Evolutionary conservation across 2,888 invertebrate genomes (phyloP).

Genomic region (Incurvaria masculella): DNA sequence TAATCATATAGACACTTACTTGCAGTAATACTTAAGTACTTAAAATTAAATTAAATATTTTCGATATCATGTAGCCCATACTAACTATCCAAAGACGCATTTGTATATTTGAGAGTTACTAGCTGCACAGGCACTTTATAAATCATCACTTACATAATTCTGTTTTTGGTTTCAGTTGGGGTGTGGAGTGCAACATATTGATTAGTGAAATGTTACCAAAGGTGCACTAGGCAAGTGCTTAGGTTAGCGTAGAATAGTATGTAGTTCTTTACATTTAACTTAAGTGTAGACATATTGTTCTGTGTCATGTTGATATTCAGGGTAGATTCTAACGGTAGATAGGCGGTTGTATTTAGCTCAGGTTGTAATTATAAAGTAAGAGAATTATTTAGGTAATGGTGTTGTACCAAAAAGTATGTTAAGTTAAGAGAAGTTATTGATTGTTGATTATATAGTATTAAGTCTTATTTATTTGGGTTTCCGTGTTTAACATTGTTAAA

Average conservation of each 20-base stretch:
- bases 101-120: no score
- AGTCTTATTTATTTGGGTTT: neutral
- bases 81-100: no score
- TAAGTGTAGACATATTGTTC: neutral
- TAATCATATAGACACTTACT: neutral
- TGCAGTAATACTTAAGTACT: no score
- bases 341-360: neutral
- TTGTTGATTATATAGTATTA: neutral
- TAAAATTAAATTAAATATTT: no score
- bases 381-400: neutral
- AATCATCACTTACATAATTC: neutral
- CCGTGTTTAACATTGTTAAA: neutral
- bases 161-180: neutral
- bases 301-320: neutral
- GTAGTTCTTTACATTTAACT: no score
- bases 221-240: neutral
- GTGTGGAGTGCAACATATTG: neutral
- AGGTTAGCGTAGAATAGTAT: neutral
- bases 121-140: no score
- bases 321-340: neutral
- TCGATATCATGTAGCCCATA: no score
- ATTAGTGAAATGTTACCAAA: neutral
- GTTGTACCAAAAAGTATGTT: neutral
- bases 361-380: neutral
- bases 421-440: neutral